Evolutionary conservation across 2,113 vertebrate species (phyloP), one percentile per base, ranked within the genome.

Genomic region (Athene cunicularia): DNA sequence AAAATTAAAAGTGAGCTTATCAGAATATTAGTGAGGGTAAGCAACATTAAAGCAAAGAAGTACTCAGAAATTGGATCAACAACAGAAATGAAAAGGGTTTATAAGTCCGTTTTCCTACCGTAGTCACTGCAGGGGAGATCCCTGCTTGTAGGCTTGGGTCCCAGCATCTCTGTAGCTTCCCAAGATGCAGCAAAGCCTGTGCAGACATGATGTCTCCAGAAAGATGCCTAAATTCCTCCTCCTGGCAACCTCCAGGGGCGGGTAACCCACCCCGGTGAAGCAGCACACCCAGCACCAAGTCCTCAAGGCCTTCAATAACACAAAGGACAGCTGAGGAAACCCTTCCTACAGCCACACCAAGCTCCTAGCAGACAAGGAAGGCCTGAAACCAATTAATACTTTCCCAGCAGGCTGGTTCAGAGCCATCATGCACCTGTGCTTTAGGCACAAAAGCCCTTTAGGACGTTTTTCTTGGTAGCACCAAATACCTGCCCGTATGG

Each of bases 321-420:
- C 11, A 68, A 43, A 33, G 5, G 17, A 45, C 35, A 63, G 6
- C 14, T 12, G 7, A 50, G 28, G 3, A 41, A 56, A 20, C 9
- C 20, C 30, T 1, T 2, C 32, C 70, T 1, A 15, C 23, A 62
- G 1, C 27, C 14, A 27, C 32, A 35, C 21, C 17, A 9, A n/a
- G 0, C 32, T 3, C n/a, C 47, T 6, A 7, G 4, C 12, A 24
- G 1, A 18, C 0, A 75, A 1, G 12, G 37, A 21, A 50, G 4
- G 5, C 52, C 75, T 76, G 23, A 56, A 67, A 62, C 20, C 60
- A 66, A 39, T 80, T 63, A 27, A 33, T 59, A 5, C 19, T 27
- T 59, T 37, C n/a, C 43, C 56, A 26, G 58, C 0, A 0, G 58
- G 28, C 33, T 52, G 60, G 68, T 55, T 12, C 53, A 39, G 33